Evolutionary conservation across 35 echinoderm and acorn worm genomes (phyloP).

Genomic region (Hemicentrotus pulcherrimus): DNA sequence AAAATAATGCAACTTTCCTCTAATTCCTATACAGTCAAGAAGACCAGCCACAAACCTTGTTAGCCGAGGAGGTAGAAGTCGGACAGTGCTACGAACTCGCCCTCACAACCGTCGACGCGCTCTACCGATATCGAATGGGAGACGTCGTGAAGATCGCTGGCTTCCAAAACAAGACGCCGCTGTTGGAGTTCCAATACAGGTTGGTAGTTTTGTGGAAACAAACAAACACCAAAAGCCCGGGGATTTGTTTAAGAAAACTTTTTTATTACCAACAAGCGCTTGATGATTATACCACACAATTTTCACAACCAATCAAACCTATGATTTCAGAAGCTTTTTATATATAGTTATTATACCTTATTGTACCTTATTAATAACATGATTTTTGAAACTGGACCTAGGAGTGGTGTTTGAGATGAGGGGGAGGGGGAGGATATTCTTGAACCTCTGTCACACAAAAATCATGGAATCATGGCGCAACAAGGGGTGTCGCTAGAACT

Average conservation of each 20-base stretch:
- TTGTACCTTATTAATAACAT: no score
- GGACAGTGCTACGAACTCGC: slow-evolving; percentile 70
- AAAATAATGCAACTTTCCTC: neutral
- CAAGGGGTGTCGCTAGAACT: no score
- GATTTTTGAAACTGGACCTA: neutral
- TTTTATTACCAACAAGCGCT: neutral
- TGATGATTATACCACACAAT: neutral
- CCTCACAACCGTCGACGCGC: slow-evolving; percentile 30
- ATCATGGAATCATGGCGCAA: no score
- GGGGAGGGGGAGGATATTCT: neutral
- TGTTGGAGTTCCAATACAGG: slow-evolving; percentile 71
- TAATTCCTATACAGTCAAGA: slow-evolving; percentile 50
- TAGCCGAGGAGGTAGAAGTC: slow-evolving; percentile 65
- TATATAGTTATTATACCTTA: no score
- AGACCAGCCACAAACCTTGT: slow-evolving; percentile 53
- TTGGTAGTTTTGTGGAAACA: neutral
- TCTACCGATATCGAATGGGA: slow-evolving; percentile 65
- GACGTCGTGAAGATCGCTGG: slow-evolving; percentile 62
- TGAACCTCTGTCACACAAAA: no score
- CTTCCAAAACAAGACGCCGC: slow-evolving; percentile 63
- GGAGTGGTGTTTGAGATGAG: neutral
- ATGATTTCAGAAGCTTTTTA: no score
- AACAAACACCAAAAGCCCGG: neutral
- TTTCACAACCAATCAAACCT: no score
- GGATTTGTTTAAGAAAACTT: no score